phyloP scores from a whole-genome alignment of 2,113 vertebrate species.

The Macquaria australasica region DNA sequence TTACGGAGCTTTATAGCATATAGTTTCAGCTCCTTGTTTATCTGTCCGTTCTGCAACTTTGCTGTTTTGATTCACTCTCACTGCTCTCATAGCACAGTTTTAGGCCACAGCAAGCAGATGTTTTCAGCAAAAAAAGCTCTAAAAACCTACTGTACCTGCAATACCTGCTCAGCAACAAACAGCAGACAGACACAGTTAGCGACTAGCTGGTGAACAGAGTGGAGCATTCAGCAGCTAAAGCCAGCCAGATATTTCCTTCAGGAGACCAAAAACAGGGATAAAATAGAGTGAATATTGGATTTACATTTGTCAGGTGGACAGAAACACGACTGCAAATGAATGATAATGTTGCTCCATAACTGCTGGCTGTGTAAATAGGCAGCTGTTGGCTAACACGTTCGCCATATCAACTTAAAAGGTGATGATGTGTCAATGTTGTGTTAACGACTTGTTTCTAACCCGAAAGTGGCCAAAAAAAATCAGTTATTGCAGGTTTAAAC shows the following conservation, averaged over 20 bases:
- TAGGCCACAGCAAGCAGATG: background rate
- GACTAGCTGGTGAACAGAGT: background rate
- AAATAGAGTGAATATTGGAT: background rate
- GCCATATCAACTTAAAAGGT: background rate
- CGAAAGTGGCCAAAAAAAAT: background rate
- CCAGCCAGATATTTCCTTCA: constrained; percentile 1
- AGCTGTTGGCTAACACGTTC: background rate
- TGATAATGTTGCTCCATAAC: background rate
- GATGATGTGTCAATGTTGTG: background rate
- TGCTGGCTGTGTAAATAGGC: background rate
- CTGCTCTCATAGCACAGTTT: background rate
- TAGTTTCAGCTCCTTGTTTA: background rate
- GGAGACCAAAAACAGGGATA: background rate
- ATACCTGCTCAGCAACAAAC: too few species aligned
- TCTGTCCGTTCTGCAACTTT: background rate
- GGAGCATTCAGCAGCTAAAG: background rate
- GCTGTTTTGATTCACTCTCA: background rate
- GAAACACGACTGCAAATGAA: background rate
- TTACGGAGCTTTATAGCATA: background rate
- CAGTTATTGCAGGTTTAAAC: background rate
- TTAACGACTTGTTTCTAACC: background rate
- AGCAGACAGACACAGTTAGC: background rate
- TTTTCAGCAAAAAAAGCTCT: background rate
- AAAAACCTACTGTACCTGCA: too few species aligned
- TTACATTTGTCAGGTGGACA: background rate